Conservation (phyloP, 2,797 vertebrate genomes). For the Typhlichthys subterraneus region DNA sequence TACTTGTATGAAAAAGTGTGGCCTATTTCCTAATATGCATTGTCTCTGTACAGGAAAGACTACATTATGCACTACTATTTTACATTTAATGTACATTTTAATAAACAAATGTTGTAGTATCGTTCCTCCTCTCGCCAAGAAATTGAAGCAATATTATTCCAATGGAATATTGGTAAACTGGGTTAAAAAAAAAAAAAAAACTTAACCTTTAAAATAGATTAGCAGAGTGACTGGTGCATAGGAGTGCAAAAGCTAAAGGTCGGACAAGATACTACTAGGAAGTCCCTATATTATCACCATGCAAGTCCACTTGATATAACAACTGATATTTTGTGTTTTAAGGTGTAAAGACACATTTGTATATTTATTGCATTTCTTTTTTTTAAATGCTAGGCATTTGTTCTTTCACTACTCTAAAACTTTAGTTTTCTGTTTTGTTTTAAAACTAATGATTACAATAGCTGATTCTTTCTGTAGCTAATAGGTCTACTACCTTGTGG, state of each 20-base stretch:
- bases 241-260: conserved; percentile 7
- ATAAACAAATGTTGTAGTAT: not conserved
- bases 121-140: no score
- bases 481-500: no score
- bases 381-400: conserved; percentile 12
- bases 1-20: no score
- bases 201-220: not conserved
- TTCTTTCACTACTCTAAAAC: conserved; percentile 3
- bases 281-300: not conserved
- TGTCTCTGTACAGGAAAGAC: no score
- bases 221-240: conserved; percentile 2
- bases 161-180: not conserved
- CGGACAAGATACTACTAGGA: not conserved
- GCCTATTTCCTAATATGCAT: no score
- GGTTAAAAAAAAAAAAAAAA: not conserved
- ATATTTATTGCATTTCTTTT: not conserved
- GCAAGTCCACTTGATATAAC: not conserved
- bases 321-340: not conserved
- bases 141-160: no score
- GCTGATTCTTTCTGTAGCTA: no score
- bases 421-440: not conserved
- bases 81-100: no score
- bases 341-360: conserved; percentile 2
- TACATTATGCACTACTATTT: not conserved
- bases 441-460: not conserved